Evolutionary conservation across 2,797 vertebrate genomes (phyloP).

Genomic region (Sciaenops ocellatus): DNA sequence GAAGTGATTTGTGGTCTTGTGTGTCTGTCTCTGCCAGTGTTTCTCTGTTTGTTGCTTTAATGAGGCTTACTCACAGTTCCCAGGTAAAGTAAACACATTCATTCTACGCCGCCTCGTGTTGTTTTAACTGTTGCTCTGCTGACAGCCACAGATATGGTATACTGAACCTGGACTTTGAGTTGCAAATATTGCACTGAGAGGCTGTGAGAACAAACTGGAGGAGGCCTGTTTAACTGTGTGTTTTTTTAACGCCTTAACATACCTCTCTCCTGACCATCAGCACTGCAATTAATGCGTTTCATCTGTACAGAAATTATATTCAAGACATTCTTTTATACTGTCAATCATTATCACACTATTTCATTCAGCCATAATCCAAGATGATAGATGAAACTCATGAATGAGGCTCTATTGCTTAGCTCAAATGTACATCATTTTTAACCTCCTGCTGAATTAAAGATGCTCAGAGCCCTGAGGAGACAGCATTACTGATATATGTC

Average conservation of each 20-base stretch:
- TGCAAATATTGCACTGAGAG: constrained; percentile 44
- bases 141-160: constrained; percentile 24
- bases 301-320: constrained; percentile 2
- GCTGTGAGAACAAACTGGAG: constrained; percentile 14
- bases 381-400: constrained; percentile 24
- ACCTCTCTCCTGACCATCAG: constrained; percentile 3
- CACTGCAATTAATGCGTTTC: constrained; percentile 9
- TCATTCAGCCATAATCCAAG: constrained; percentile 24
- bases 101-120: constrained; percentile 10
- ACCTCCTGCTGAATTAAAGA: constrained; percentile 53
- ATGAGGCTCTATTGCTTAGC: constrained; percentile 11
- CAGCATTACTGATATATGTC: constrained; percentile 26
- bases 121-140: constrained; percentile 40
- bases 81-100: constrained; percentile 64
- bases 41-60: constrained; percentile 54
- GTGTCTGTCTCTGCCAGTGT: constrained; percentile 47
- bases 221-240: constrained; percentile 16
- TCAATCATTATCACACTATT: neutral
- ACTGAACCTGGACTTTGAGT: constrained; percentile 61
- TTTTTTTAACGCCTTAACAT: constrained; percentile 3
- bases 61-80: constrained; percentile 59
- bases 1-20: constrained; percentile 65
- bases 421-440: constrained; percentile 37
- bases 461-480: constrained; percentile 2
- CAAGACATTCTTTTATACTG: constrained; percentile 7